A percentile compares a stretch with the other conserved stretches of the same genome.
Conservation (phyloP, 2,888 invertebrate genomes). For the Drosophila ustulata region DNA sequence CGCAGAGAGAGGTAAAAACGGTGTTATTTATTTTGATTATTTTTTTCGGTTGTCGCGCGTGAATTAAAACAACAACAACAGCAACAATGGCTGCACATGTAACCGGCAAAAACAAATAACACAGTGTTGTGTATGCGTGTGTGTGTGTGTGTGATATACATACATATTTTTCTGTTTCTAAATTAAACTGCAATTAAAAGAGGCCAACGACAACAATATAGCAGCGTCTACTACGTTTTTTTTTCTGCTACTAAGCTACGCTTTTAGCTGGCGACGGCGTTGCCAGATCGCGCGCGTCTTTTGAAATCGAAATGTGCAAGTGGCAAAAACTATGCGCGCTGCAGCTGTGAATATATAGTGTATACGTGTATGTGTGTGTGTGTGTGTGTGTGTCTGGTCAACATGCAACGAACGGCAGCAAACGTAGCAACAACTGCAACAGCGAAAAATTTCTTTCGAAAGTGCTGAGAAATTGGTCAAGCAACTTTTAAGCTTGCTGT, state of each 20-base stretch:
- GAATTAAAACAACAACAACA: conserved; percentile 27
- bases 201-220: conserved; percentile 19
- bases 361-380: conserved; percentile 34
- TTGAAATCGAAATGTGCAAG: conserved; percentile 48
- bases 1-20: conserved; percentile 68
- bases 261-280: conserved; percentile 28
- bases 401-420: conserved; percentile 61
- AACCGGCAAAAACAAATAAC: conserved; percentile 45
- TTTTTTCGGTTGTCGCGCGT: conserved; percentile 54
- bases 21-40: neutral
- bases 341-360: conserved; percentile 6
- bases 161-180: conserved; percentile 21
- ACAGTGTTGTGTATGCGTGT: conserved; percentile 10
- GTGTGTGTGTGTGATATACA: neutral
- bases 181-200: conserved; percentile 60
- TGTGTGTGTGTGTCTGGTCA: conserved; percentile 37
- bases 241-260: neutral
- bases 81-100: conserved; percentile 36
- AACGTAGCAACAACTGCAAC: conserved; percentile 45
- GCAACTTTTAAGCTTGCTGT: conserved; percentile 45
- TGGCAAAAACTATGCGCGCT: conserved; percentile 55
- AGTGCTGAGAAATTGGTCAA: conserved; percentile 65
- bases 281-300: conserved; percentile 43
- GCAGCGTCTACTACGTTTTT: conserved; percentile 2
- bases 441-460: conserved; percentile 71